Evolutionary conservation across 2,113 vertebrate genomes (phyloP).

Genomic region (Coptodon bakossiorum): DNA sequence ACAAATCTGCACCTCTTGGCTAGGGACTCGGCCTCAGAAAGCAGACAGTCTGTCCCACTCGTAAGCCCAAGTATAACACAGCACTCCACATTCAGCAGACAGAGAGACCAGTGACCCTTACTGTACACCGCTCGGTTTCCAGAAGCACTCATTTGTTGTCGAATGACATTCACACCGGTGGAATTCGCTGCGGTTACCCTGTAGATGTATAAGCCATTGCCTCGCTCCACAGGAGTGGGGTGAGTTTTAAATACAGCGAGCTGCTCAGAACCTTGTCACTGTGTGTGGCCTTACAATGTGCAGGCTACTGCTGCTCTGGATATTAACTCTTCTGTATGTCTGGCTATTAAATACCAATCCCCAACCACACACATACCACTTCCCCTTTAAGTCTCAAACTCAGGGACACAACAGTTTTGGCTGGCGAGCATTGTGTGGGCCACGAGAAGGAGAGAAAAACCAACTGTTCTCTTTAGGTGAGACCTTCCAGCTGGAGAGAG

Average conservation of each 20-base stretch:
- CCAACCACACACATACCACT: constrained; percentile 47
- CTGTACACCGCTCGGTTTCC: constrained; percentile 16
- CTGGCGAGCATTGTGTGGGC: constrained; percentile 51
- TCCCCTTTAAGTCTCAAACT: constrained; percentile 50
- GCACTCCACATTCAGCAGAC: constrained; percentile 32
- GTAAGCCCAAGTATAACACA: constrained; percentile 48
- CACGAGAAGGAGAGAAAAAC: constrained; percentile 46
- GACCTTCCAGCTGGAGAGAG: constrained; percentile 56
- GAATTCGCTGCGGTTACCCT: constrained; percentile 45
- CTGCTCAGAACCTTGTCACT: constrained; percentile 54
- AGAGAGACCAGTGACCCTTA: constrained; percentile 39
- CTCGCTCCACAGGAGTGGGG: constrained; percentile 6
- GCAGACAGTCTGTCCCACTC: constrained; percentile 49
- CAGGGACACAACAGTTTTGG: constrained; percentile 64
- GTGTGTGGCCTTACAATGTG: constrained; percentile 70
- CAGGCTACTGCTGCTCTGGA: constrained; percentile 63
- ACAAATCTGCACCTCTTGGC: constrained; percentile 63
- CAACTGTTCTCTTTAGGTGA: constrained; percentile 49
- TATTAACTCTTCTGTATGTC: constrained; percentile 61
- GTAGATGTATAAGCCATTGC: constrained; percentile 30
- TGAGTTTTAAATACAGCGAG: constrained; percentile 42
- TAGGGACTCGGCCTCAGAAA: constrained; percentile 24
- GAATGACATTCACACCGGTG: constrained; percentile 43
- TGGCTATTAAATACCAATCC: constrained; percentile 57
- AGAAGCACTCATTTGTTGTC: constrained; percentile 40